phyloP scores from a whole-genome alignment of 37 sponge, comb jelly and placozoan genomes.

The Hormiphora californensis region DNA sequence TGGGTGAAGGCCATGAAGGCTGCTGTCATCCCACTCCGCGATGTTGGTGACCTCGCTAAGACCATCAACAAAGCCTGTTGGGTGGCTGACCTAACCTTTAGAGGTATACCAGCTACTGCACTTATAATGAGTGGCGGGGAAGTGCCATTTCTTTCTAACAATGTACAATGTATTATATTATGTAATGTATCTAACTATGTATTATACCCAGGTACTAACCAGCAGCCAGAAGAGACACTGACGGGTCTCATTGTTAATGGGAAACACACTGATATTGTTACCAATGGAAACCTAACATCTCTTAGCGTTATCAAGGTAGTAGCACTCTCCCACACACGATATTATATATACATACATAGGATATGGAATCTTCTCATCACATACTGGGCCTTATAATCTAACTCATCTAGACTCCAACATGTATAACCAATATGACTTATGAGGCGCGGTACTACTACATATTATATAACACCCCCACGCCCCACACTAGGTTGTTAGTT shows the following conservation, averaged over 20 bases:
- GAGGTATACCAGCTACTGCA: neutral
- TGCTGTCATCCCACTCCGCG: neutral
- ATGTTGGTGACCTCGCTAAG: slow-evolving; percentile 43
- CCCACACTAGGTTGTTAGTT: neutral
- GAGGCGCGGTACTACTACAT: too few relatives aligned
- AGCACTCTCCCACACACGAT: too few relatives aligned
- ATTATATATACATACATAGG: neutral
- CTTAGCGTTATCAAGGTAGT: slow-evolving; percentile 34
- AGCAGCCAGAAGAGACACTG: too few relatives aligned
- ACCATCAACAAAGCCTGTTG: slow-evolving; percentile 46
- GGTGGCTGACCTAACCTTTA: slow-evolving; percentile 36
- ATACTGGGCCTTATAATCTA: too few relatives aligned
- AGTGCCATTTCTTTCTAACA: neutral
- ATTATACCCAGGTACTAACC: too few relatives aligned
- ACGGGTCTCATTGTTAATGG: slow-evolving; percentile 35
- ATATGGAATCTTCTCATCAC: too few relatives aligned
- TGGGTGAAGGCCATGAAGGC: slow-evolving; percentile 53
- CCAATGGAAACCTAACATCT: slow-evolving; percentile 22
- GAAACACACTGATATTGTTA: slow-evolving; percentile 49
- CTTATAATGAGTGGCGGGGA: neutral
- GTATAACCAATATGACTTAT: too few relatives aligned
- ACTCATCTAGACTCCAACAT: too few relatives aligned
- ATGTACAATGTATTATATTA: too few relatives aligned
- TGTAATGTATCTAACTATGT: too few relatives aligned
- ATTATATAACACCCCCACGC: too few relatives aligned